These are phyloP conservation scores for Lepus oiostolus DNA, from an alignment of 2,797 vertebrate genomes.

Conservation along the genomic window DNA sequence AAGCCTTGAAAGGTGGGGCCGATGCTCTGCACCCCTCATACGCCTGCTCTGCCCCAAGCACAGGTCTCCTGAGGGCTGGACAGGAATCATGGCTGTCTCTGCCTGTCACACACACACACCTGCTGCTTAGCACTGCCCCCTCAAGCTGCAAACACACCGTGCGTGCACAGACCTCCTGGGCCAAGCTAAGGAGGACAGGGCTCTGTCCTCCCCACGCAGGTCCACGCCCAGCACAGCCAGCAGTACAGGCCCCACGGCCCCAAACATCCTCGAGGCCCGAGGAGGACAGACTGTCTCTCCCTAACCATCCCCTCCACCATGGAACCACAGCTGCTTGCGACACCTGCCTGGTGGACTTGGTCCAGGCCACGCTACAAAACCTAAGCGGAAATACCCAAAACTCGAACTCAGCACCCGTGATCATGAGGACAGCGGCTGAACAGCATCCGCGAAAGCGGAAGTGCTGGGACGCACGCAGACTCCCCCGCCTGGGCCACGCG, in stretches of 20 bases:
- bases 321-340: background rate
- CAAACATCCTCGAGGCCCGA: accelerated
- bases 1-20: background rate
- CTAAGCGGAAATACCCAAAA: background rate
- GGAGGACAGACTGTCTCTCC: accelerated
- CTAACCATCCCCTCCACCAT: background rate
- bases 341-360: accelerated
- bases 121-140: background rate
- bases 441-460: background rate
- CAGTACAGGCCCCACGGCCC: background rate
- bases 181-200: accelerated
- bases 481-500: no score
- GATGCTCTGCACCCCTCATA: accelerated
- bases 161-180: background rate
- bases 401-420: background rate
- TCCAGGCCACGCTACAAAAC: no score
- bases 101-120: accelerated
- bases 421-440: background rate
- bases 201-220: no score
- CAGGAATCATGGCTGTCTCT: accelerated
- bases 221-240: background rate
- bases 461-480: no score
- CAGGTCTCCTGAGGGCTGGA: accelerated
- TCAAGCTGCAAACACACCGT: accelerated
- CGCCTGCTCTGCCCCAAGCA: background rate